Base-by-base conservation (phyloP, 2,113 vertebrate species). In the Oncorhynchus clarkii region DNA sequence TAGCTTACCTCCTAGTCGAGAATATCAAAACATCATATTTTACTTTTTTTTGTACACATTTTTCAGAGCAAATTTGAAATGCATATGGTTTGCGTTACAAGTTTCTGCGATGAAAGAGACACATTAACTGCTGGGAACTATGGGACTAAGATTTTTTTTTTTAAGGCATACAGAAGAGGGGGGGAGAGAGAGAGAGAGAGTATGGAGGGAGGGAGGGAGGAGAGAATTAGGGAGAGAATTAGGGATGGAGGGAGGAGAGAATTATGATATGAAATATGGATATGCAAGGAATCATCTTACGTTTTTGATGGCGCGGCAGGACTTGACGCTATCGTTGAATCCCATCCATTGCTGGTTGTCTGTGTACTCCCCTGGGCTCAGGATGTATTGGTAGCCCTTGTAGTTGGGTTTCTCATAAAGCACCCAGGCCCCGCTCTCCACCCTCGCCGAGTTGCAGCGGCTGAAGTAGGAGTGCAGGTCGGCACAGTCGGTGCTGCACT, bases 261-360 rank as follows among this genome's bases (percentile, higher is more conserved):
- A 45, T 45, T 11, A 45, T 45, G 39, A 45, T 11, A 45, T 45
- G 9, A 45, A 66, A 13, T n/a, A 66, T 27, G n/a, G 51, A 22
- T 1, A 60, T 49, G 20, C 51, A 20, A 34, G 49, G 8, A 57
- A 6, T 34, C 4, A 16, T 70, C 90, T 89, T 81, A 92, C 90
- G 7, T 89, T 90, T 79, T 86, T 85, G 31, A 93, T 57, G 6
- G 72, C n/a, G 1, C 89, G 86, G 78, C 92, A 93, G 84, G 93
- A 93, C n/a, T 84, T 85, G 71, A 93, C 73, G 24, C 76, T 89
- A 73, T 93, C 91, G 3, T 70, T 93, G 85, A 90, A 91, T 31
- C 92, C 91, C 88, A 92, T 87, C 89, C 91, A 93, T 54, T 84
- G 91, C 74, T 92, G 90, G 80, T 80, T 90, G 80, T 93, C 91